phyloP scores from a whole-genome alignment of 2,113 vertebrate species.

The Scomber colias region DNA sequence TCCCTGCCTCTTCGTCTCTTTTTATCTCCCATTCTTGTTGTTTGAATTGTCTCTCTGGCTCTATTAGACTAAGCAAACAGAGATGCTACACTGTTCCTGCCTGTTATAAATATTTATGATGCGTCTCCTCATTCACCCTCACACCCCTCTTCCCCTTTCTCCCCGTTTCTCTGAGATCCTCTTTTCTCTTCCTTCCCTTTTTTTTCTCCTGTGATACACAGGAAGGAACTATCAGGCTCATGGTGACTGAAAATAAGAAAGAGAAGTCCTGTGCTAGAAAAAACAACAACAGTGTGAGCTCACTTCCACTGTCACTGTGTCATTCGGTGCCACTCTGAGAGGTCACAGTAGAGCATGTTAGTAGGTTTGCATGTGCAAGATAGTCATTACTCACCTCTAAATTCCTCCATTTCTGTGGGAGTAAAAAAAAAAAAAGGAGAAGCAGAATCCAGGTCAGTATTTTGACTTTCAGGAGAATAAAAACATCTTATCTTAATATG shows the following conservation, averaged over 20 bases:
- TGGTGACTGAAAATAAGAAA: constrained; percentile 56
- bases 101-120: constrained; percentile 80
- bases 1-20: constrained; percentile 23
- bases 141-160: constrained; percentile 28
- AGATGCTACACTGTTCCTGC: constrained; percentile 61
- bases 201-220: constrained; percentile 53
- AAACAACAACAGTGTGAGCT: constrained; percentile 38
- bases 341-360: constrained; percentile 32
- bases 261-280: constrained; percentile 42
- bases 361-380: constrained; percentile 8
- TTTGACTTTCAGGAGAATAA: neutral
- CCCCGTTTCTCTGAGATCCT: constrained; percentile 48
- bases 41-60: constrained; percentile 62
- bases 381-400: constrained; percentile 74
- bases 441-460: constrained; percentile 25
- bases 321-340: constrained; percentile 33
- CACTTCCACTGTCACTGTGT: constrained; percentile 54
- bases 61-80: constrained; percentile 75
- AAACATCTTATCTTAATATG: neutral
- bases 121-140: constrained; percentile 46
- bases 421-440: constrained; percentile 12
- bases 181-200: constrained; percentile 65
- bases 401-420: constrained; percentile 69
- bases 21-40: constrained; percentile 52
- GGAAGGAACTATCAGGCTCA: constrained; percentile 32